Percentiles rank a stretch among this genome's conserved stretches.
Conservation (phyloP, 2,797 vertebrate genomes). For the Xenops minutus region DNA sequence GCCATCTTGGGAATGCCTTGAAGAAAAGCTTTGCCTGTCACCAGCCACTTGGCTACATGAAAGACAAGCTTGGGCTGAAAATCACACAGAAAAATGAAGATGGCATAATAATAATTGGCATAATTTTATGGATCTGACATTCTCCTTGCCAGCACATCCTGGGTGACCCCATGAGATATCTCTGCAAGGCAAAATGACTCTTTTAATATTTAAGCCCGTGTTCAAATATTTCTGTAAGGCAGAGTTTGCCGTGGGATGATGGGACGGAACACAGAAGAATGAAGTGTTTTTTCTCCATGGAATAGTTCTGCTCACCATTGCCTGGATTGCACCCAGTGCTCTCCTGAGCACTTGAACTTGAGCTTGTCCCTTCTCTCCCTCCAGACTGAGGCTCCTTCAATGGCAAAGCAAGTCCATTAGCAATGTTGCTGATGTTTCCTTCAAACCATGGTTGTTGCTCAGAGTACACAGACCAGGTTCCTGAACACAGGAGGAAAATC, state of each 20-base stretch:
- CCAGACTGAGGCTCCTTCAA: background rate
- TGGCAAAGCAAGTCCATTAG: background rate
- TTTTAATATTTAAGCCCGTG: background rate
- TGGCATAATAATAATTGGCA: background rate
- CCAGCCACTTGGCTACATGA: background rate
- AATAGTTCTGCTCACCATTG: background rate
- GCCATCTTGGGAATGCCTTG: conserved; percentile 27
- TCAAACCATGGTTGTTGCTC: background rate
- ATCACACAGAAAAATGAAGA: background rate
- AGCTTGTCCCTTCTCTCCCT: background rate
- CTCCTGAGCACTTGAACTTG: background rate
- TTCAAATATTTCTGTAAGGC: background rate
- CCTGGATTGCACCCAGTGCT: background rate
- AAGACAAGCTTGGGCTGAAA: background rate
- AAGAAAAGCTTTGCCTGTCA: conserved; percentile 4
- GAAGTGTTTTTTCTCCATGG: background rate
- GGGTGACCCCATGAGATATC: background rate
- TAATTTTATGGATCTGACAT: background rate
- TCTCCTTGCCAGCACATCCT: background rate
- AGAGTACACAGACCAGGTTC: background rate
- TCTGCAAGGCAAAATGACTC: conserved; percentile 23
- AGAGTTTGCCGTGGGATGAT: background rate
- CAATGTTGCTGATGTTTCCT: background rate
- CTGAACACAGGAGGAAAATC: background rate
- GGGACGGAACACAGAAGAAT: background rate